Percentiles rank a stretch among this genome's conserved stretches.
Conservation (phyloP, 2,797 vertebrate genomes). For the Bradypus variegatus region DNA sequence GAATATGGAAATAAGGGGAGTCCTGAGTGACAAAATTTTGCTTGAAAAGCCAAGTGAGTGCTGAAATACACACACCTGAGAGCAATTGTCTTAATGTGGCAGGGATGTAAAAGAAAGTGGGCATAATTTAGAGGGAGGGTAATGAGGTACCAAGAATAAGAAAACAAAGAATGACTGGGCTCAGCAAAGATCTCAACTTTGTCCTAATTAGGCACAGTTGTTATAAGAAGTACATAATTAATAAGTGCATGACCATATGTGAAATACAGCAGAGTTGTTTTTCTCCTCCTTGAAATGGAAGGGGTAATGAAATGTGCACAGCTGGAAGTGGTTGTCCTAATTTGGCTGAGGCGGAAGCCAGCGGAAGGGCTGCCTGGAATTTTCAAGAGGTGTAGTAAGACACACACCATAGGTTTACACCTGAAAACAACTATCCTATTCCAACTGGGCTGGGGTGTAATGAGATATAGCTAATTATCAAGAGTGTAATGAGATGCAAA, state of each 20-base stretch:
- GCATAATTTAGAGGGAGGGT: constrained; percentile 39
- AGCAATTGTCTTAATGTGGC: constrained; percentile 26
- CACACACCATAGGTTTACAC: background rate
- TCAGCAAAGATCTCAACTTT: constrained; percentile 30
- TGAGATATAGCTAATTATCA: constrained; percentile 56
- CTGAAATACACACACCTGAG: background rate
- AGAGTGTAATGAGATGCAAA: constrained; percentile 40
- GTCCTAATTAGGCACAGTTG: constrained; percentile 46
- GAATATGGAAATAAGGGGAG: background rate
- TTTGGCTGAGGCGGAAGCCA: background rate
- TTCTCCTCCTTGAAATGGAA: background rate
- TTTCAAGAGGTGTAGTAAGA: constrained; percentile 31
- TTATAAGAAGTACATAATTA: constrained; percentile 47
- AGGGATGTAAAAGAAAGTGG: constrained; percentile 31
- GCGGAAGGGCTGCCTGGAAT: constrained; percentile 35
- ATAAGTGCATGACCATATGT: constrained; percentile 53
- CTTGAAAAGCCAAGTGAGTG: background rate
- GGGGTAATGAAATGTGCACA: background rate
- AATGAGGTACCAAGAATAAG: constrained; percentile 44
- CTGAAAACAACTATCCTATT: constrained; percentile 40
- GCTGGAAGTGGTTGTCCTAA: constrained; percentile 46
- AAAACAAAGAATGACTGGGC: constrained; percentile 25
- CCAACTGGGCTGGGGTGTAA: constrained; percentile 8
- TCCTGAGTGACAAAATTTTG: background rate
- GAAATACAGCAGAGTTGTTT: background rate